These are phyloP conservation scores for Gila orcuttii DNA, from an alignment of 2,113 vertebrate species.

Conservation along the genomic window DNA sequence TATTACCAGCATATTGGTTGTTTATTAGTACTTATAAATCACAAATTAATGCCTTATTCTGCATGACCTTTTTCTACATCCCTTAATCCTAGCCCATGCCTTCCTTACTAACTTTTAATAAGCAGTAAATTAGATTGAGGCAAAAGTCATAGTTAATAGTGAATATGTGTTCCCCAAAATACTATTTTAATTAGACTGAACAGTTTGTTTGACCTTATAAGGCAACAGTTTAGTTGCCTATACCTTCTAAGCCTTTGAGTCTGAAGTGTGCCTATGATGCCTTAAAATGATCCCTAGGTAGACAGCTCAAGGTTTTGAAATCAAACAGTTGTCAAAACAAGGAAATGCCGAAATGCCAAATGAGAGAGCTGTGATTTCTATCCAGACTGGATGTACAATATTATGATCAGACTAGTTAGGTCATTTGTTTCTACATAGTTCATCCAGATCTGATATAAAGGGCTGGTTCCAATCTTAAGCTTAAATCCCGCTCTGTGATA, in stretches of 20 bases:
- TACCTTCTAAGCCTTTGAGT: neutral
- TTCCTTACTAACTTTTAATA: too few species aligned
- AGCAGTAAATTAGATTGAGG: too few species aligned
- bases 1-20: too few species aligned
- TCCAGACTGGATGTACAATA: neutral
- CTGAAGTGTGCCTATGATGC: neutral
- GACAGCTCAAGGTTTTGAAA: neutral
- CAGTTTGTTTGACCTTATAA: neutral
- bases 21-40: too few species aligned
- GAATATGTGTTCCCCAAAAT: too few species aligned
- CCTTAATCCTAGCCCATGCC: too few species aligned
- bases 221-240: neutral
- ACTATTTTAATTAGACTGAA: neutral
- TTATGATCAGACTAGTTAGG: conserved; percentile 23
- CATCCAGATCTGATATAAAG: conserved; percentile 23
- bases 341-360: conserved; percentile 1
- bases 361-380: neutral
- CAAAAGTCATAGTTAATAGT: too few species aligned
- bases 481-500: neutral
- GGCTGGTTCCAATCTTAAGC: neutral
- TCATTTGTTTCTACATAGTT: conserved; percentile 33
- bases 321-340: conserved; percentile 10
- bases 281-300: neutral
- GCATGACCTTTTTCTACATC: too few species aligned
- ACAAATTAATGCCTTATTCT: too few species aligned